Evolutionary conservation across 2,888 invertebrate species (phyloP), one percentile per base, ranked within the genome.

Genomic region (Ormyrus rosae): DNA sequence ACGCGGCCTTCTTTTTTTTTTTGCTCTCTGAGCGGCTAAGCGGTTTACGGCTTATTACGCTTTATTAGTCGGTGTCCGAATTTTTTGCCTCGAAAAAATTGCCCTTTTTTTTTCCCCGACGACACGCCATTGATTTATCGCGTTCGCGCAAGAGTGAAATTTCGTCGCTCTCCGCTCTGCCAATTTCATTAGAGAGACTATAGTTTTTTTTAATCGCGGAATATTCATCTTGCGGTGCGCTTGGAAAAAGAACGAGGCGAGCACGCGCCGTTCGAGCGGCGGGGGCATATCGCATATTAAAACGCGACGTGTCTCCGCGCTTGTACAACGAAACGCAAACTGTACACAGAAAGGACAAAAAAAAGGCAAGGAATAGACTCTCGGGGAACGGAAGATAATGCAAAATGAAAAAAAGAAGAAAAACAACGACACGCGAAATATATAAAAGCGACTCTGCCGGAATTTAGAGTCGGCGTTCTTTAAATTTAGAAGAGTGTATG

Each of bases 181-280:
- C 65, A 58, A 67, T 74, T 58, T 74, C 45, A 74, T 67, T 67
- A 67, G 58, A 74, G 34, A 3, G 67, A 50, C 67, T 45, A 34
- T 45, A 34, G 67, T 74, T 74, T 74, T 74, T 74, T 74, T 67
- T 68, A 68, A 75, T 75, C 60, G 53, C 11, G 67, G 68, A 53
- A 60, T 51, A 53, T 60, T 75, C 75, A 60, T 75, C 13, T 75
- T 55, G 53, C 19, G 34, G 1, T 7, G 0, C 45, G 45, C 45
- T 11, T 45, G 11, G 45, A 8, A 45, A n/a, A 34, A 11, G 55
- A 73, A 34, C 2, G 19, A 11, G 48, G 45, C 10, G 45, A 34
- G 11, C 19, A 2, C 19, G 56, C 11, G 6, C n/a, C 11, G 50
- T 50, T 48, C 8, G 65, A 58, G 56, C 19, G 56, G 13, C 13